Evolutionary conservation across 2,113 vertebrate genomes (phyloP), one percentile per base, ranked within the genome.

Genomic region (Thryonomys swinderianus): DNA sequence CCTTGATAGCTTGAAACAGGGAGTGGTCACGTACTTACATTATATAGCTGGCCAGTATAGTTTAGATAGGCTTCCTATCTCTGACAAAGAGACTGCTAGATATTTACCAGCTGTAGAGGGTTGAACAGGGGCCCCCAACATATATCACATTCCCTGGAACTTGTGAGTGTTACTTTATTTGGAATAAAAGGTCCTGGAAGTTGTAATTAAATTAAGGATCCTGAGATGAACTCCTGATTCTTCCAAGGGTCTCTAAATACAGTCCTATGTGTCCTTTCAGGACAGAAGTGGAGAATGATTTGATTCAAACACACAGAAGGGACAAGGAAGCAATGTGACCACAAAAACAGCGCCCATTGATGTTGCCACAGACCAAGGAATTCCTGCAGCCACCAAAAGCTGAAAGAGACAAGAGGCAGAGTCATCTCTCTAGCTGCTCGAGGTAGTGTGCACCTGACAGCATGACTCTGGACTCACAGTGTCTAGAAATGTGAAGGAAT

Each of bases 401-500:
- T n/a, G 32, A 51, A 82, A 73, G 40, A 92, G 67, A 71, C 14
- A 89, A 80, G 73, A 74, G 51, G 51, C 23, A 57, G n/a, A 88
- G 57, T 92, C 53, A 76, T 53, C 64, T 3, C 16, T 12, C 37
- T 62, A 53, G 13, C 21, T 11, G 62, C 18, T 71, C 62, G 37
- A 80, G 85, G 73, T n/a, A 83, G 21, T 17, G 14, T 37, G 48
- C 51, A 30, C 45, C 37, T 51, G 7, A 92, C 12, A 32, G 40
- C 17, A 25, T 92, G 37, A 76, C 71, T 89, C 88, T 8, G 17
- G 51, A 79, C 20, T 2, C 12, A 23, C 12, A 8, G 57, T 34
- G 34, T 92, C 73, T 51, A 92, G 62, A 94, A 88, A 59, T 7
- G 17, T n/a, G 74, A 74, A 79, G 85, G 59, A 95, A 92, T 32